A percentile compares a stretch with the other conserved stretches of the same genome.
phyloP scores from a whole-genome alignment of 2,113 vertebrate species.

The Isichthys henryi region DNA sequence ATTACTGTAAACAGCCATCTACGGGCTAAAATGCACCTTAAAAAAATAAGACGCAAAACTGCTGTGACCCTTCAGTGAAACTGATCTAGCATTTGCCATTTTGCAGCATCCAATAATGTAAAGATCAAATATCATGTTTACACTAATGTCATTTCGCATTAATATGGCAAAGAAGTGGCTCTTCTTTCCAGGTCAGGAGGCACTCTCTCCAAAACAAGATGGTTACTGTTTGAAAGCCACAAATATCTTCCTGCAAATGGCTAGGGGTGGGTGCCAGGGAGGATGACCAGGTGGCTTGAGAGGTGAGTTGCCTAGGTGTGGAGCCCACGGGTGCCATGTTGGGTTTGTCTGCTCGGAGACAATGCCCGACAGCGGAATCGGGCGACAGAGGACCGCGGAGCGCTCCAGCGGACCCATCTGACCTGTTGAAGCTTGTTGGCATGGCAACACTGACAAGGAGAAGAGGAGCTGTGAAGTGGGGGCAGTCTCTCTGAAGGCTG shows the following conservation, averaged over 20 bases:
- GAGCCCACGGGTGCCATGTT: not conserved
- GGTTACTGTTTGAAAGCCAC: not conserved
- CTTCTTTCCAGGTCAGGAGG: not conserved
- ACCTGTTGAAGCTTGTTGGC: slow-evolving; percentile 60
- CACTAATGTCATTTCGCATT: not conserved
- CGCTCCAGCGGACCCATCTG: slow-evolving; percentile 39
- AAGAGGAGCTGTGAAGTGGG: slow-evolving; percentile 39
- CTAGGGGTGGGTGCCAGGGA: not conserved
- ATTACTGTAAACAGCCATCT: not conserved
- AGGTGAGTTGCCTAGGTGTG: not conserved
- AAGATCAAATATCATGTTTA: slow-evolving; percentile 15
- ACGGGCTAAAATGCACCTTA: not conserved
- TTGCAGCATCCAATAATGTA: slow-evolving; percentile 7
- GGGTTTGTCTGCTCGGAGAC: not conserved
- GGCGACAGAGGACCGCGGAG: not conserved
- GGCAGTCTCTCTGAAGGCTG: slow-evolving; percentile 36
- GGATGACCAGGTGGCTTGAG: not conserved
- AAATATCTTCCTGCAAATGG: not conserved
- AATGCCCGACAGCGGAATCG: not conserved
- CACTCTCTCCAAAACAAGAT: not conserved
- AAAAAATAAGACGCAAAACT: not conserved
- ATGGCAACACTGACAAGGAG: slow-evolving; percentile 52
- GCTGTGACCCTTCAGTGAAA: not conserved
- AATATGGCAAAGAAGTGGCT: not conserved
- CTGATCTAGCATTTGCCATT: slow-evolving; percentile 2